Base-by-base conservation (phyloP, 2,797 vertebrate genomes). In the Gadopsis marmoratus region DNA sequence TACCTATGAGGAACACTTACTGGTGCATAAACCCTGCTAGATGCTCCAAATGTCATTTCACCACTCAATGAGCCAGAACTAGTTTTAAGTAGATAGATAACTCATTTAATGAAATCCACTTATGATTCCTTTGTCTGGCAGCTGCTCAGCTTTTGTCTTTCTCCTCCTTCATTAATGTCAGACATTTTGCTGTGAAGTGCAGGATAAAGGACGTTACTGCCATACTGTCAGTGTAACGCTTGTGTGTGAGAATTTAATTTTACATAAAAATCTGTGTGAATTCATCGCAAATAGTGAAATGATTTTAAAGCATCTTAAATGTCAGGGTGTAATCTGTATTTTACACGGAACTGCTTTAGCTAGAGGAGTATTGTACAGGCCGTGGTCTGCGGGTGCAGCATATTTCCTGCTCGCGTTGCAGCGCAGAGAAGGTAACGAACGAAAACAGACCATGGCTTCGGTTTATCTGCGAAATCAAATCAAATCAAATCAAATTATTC, bases 41-140 rank as follows among this genome's bases (percentile, higher is more conserved):
- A 81, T 60, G 75, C 80, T 84, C 55, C 53, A 62, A 90, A 93
- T 85, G 88, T 86, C 87, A 93, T 94, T 93, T 93, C 89, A 89
- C 88, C 85, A 80, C 80, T 84, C 90, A 88, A 60, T 90, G 87
- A 87, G 83, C 84, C 88, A 85, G 86, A 91, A 84, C 85, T 86
- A 77, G 66, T 86, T 84, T 81, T 85, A 86, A 86, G 72, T 77
- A 75, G 78, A 76, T 31, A 82, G 86, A 91, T 87, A 90, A 87
- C 69, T 91, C 81, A 79, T 91, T 89, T 84, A 85, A 84, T 86
- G 71, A 81, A 82, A 86, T 81, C 78, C 77, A 79, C 70, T 76
- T 55, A 47, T 35, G 78, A 76, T 72, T 80, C 66, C 35, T 86
- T 77, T 85, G 84, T 88, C 47, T 87, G 69, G 71, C 79, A 61